A percentile compares a stretch with the other conserved stretches of the same genome.
Evolutionary conservation across 2,888 invertebrate species (phyloP).

Genomic region (Lasius fuliginosus): DNA sequence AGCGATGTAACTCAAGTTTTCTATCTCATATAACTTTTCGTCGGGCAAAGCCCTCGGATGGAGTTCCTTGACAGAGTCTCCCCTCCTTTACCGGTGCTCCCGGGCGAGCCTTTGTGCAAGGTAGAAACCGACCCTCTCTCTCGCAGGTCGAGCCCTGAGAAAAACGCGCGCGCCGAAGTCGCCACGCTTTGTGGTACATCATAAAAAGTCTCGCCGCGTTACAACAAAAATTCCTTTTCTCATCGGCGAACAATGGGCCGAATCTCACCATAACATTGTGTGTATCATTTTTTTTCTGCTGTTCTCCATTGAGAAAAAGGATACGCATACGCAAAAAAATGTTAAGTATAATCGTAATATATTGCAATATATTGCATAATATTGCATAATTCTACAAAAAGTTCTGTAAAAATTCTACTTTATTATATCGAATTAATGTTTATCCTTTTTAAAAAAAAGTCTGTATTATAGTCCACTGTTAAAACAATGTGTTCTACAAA

Average conservation of each 20-base stretch:
- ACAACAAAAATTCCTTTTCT: slow-evolving; percentile 52
- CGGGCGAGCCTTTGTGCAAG: slow-evolving; percentile 62
- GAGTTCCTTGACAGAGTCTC: slow-evolving; percentile 60
- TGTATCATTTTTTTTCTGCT: background rate
- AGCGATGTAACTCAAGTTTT: slow-evolving; percentile 66
- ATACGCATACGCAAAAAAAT: background rate
- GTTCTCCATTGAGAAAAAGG: background rate
- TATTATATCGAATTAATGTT: background rate
- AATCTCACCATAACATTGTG: slow-evolving; percentile 33
- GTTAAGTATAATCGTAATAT: slow-evolving; percentile 3
- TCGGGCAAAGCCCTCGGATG: slow-evolving; percentile 64
- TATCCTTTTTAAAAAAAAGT: background rate
- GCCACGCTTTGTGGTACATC: slow-evolving; percentile 43
- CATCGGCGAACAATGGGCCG: slow-evolving; percentile 53
- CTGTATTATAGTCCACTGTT: background rate
- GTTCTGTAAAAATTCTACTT: background rate
- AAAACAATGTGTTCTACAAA: background rate
- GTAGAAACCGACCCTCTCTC: slow-evolving; percentile 46
- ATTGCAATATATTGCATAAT: too few relatives aligned
- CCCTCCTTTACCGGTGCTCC: slow-evolving; percentile 57
- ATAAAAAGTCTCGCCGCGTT: slow-evolving; percentile 28
- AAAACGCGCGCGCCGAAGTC: slow-evolving; percentile 41
- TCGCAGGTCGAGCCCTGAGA: slow-evolving; percentile 56
- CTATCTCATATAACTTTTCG: slow-evolving; percentile 65
- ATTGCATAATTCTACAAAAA: background rate